phyloP scores from a whole-genome alignment of 2,113 vertebrate genomes.

The Actinemys pallida region DNA sequence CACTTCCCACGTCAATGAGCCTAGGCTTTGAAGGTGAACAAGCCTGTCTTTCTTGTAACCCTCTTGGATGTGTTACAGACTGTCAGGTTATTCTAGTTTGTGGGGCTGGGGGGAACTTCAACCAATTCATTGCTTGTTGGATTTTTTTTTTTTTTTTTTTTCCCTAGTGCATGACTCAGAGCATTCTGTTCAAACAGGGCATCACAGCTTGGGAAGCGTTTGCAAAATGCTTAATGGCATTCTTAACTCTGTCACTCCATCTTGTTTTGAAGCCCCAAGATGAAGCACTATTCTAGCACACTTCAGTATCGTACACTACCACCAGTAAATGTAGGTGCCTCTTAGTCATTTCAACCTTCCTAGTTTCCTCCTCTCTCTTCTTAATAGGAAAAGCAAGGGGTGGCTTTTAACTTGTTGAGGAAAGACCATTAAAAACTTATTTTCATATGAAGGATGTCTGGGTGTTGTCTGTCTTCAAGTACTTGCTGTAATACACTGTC shows the following conservation, averaged over 20 bases:
- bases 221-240: neutral
- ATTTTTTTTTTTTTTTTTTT: neutral
- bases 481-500: neutral
- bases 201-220: neutral
- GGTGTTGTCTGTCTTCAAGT: neutral
- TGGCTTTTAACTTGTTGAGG: neutral
- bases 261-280: neutral
- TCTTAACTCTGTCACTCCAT: neutral
- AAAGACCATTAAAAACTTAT: neutral
- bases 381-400: no score
- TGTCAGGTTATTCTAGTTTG: neutral
- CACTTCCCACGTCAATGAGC: neutral
- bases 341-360: neutral
- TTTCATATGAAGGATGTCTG: neutral
- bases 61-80: neutral
- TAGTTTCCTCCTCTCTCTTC: neutral
- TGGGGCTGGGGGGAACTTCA: neutral
- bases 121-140: neutral
- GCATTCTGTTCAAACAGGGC: neutral
- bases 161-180: neutral
- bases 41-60: neutral
- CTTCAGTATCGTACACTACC: neutral
- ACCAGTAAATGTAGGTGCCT: neutral
- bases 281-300: accelerated
- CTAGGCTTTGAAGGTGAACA: neutral